Evolutionary conservation across 2,888 invertebrate species (phyloP), one percentile per base, ranked within the genome.

Genomic region (Hoplodrina ambigua): DNA sequence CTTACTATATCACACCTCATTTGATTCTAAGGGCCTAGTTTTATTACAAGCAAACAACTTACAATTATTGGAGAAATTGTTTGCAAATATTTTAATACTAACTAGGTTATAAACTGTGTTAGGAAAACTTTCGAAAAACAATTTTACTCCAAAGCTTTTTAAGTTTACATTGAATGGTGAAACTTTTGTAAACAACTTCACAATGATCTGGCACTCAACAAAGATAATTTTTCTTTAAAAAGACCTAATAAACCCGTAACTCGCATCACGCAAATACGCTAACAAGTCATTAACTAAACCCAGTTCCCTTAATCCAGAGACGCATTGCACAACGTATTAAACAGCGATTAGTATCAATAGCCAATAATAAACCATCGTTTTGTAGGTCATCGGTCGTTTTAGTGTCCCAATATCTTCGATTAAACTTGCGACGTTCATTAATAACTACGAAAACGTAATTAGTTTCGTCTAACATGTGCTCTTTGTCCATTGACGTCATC

Each of bases 1-100:
- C 92, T 93, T 92, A 90, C 90, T 94, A 88, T 89, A 94, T 94
- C 94, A 92, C 93, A 94, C 93, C 92, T 94, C 92, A 91, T 93
- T 94, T 91, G 87, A 89, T 90, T 88, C 87, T 85, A 89, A 90
- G 89, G 90, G 90, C 87, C 88, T 75, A 73, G 86, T 83, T 92
- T 89, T 89, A 89, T 89, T 85, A 84, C 80, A 82, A 81, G 82
- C 86, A 82, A 89, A 87, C 64, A 67, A 71, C 33, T 64, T 25
- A 57, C 54, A 58, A 67, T 61, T 70, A 67, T 57, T 70, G 30
- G 52, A 56, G 68, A 76, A 76, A 62, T 60, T 53, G 55, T 55
- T 50, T 10, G 30, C 37, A 61, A 65, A 63, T 63, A 72, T 73
- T 41, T 17, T 46, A 46, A 3, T 46, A 17, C 17, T 46, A 46